Conservation (phyloP, 2,797 vertebrate species). For the Borostomias antarcticus region DNA sequence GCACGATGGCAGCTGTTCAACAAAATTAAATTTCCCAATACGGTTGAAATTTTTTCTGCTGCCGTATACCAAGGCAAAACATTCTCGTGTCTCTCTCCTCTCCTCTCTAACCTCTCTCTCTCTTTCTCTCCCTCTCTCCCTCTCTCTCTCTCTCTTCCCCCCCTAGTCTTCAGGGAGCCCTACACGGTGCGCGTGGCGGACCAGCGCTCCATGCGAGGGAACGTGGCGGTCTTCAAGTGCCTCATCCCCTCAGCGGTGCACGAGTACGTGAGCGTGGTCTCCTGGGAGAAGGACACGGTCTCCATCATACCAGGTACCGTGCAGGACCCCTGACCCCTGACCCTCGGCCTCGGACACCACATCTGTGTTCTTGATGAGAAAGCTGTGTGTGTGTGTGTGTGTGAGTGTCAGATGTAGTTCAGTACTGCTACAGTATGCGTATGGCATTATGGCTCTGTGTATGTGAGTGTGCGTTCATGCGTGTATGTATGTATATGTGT, state of each 20-base stretch:
- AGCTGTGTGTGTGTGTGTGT: not conserved
- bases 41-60: not conserved
- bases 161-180: constrained; percentile 97
- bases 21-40: not conserved
- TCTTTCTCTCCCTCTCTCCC: not conserved
- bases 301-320: constrained; percentile 97
- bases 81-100: too few relatives aligned
- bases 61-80: not conserved
- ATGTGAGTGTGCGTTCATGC: too few relatives aligned
- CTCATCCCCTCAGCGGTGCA: constrained; percentile 99
- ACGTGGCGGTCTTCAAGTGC: constrained; percentile 99
- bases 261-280: constrained; percentile 98
- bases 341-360: too few relatives aligned
- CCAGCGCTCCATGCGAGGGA: constrained; percentile 99
- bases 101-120: not conserved
- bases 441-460: too few relatives aligned
- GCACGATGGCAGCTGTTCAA: too few relatives aligned
- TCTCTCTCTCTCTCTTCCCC: not conserved
- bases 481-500: constrained; percentile 2
- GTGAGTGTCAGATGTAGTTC: constrained; percentile 10
- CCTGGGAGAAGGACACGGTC: constrained; percentile 99
- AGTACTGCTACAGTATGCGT: too few relatives aligned
- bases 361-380: too few relatives aligned
- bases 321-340: too few relatives aligned
- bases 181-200: constrained; percentile 99